phyloP scores from a whole-genome alignment of 2,797 vertebrate genomes.

The Typhlichthys eigenmanni region DNA sequence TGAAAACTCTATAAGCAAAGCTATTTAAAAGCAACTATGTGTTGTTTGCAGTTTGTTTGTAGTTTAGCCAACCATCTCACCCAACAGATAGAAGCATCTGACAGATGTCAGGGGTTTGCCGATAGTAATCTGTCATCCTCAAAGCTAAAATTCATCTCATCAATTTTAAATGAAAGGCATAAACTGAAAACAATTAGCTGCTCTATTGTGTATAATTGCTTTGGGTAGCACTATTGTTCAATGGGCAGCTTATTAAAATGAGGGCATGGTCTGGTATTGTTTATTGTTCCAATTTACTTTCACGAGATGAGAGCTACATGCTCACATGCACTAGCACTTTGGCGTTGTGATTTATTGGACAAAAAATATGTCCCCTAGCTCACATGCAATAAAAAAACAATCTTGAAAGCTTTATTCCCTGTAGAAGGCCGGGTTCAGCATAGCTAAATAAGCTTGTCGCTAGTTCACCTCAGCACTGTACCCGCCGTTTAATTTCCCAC shows the following conservation, averaged over 20 bases:
- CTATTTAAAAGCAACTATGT: not conserved
- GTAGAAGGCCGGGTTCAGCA: constrained; percentile 17
- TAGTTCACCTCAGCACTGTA: constrained; percentile 21
- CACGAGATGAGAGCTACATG: constrained; percentile 30
- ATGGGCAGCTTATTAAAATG: constrained; percentile 38
- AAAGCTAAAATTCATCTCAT: constrained; percentile 32
- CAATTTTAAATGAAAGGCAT: constrained; percentile 39
- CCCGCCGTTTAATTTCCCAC: constrained; percentile 28
- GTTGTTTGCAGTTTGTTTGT: not conserved
- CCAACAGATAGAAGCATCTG: constrained; percentile 2
- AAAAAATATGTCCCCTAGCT: constrained; percentile 25
- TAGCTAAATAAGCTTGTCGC: constrained; percentile 4
- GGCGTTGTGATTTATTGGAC: constrained; percentile 38
- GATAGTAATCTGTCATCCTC: constrained; percentile 37
- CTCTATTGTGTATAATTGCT: constrained; percentile 48
- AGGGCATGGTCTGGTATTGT: constrained; percentile 33
- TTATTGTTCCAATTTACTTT: constrained; percentile 52
- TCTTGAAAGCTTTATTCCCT: constrained; percentile 25
- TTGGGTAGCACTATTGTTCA: constrained; percentile 26
- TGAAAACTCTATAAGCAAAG: too few relatives aligned
- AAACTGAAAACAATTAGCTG: constrained; percentile 49
- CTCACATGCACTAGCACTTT: constrained; percentile 23
- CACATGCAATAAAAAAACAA: constrained; percentile 44
- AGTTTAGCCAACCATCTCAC: constrained; percentile 6
- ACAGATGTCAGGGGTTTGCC: constrained; percentile 27